Evolutionary conservation across 2,888 invertebrate species (phyloP).

Genomic region (Artemia sinica): DNA sequence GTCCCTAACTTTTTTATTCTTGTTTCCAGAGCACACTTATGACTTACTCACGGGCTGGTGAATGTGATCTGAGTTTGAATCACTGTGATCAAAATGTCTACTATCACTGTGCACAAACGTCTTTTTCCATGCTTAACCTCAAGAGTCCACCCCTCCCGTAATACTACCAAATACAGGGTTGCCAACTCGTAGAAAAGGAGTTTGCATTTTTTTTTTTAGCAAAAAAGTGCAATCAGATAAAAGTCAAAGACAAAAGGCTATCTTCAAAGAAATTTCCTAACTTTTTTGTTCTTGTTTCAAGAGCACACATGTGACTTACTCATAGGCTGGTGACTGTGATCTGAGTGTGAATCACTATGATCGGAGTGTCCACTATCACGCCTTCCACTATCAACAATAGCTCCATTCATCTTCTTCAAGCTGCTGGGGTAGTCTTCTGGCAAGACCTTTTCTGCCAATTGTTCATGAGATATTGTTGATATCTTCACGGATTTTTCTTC

Average conservation of each 20-base stretch:
- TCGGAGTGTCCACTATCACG: not conserved
- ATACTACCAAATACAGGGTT: too few species aligned
- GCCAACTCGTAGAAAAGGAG: too few species aligned
- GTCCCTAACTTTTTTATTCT: too few species aligned
- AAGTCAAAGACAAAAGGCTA: too few species aligned
- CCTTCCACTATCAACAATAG: not conserved
- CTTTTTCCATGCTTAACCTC: too few species aligned
- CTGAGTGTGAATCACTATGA: not conserved
- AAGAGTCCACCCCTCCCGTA: too few species aligned
- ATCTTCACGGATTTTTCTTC: not conserved
- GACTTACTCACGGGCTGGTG: not conserved
- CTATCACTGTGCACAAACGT: not conserved
- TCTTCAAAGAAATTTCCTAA: too few species aligned
- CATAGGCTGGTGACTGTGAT: slow-evolving; percentile 1
- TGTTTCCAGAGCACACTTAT: not conserved
- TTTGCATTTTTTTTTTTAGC: too few species aligned
- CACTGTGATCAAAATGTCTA: not conserved
- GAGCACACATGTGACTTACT: not conserved
- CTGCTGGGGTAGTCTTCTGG: slow-evolving; percentile 1
- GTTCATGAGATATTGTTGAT: not conserved
- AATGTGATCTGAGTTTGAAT: not conserved
- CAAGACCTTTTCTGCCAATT: too few species aligned
- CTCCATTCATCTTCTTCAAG: not conserved
- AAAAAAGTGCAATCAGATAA: too few species aligned
- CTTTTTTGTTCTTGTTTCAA: too few species aligned